Base-by-base conservation (phyloP, 1,140 invertebrate genomes). In the Ceratitis capitata region DNA sequence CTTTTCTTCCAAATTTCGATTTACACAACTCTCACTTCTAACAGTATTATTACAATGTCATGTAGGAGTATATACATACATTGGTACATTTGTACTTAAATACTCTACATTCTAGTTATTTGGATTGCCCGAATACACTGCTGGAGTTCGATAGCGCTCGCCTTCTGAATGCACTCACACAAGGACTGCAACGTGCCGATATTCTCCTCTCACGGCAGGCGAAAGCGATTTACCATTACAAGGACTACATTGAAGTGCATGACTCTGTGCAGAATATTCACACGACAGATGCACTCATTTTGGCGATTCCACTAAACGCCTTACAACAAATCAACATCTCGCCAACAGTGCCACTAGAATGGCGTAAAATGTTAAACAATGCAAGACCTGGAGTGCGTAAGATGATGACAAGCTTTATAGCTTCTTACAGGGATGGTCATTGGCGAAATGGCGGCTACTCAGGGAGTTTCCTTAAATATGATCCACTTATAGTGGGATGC, bases 291-390 rank as follows among this genome's bases (percentile, higher is more conserved):
- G 85, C 87, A 0, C 84, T 90, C 4, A 89, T 91, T 9, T 74
- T 91, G 78, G 90, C 90, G 9, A 87, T 91, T 39, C 89, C 90
- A 29, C 90, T 89, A 88, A 87, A 91, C 29, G 85, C 56, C n/a
- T 85, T 91, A 5, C 61, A 87, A 19, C 35, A 88, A 35, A 49
- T 91, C 0, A 5, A 85, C 5, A 88, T 91, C 12, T 23, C 82
- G 1, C 90, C 90, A 0, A 84, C 86, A 35, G 42, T 91, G 39
- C 90, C 90, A 0, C 45, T 83, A 14, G 53, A 64, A 10, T 87
- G 85, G 26, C 86, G 1, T 42, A 35, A n/a, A 19, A 16, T 58
- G 26, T 26, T 56, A 29, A 82, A 42, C 9, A 42, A 78, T 26
- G 45, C n/a, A n/a, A n/a, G n/a, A 78, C 3, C 16, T 45, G 69